Conservation (phyloP, 2,888 invertebrate genomes). For the Thymelicus sylvestris region DNA sequence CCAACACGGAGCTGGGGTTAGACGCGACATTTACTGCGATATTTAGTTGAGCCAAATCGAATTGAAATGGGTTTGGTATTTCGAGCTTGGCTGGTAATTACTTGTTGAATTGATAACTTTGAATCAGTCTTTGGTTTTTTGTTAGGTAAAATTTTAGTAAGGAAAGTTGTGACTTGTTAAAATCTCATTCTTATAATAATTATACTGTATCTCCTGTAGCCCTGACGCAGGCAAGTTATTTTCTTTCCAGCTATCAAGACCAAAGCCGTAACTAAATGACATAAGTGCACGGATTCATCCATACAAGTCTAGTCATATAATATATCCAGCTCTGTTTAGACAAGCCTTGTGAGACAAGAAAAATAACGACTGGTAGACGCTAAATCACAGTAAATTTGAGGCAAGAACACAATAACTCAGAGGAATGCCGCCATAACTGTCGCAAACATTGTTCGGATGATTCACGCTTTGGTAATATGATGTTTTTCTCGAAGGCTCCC, state of each 20-base stretch:
- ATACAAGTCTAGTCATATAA: background rate
- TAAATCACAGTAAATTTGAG: constrained; percentile 78
- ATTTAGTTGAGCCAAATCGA: constrained; percentile 13
- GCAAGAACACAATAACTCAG: constrained; percentile 77
- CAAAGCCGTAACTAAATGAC: too few relatives aligned
- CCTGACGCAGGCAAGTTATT: too few relatives aligned
- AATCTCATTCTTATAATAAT: too few relatives aligned
- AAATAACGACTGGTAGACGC: constrained; percentile 59
- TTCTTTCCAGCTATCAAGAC: too few relatives aligned
- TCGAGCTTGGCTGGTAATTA: background rate
- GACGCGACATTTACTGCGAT: constrained; percentile 26
- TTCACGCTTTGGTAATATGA: constrained; percentile 74
- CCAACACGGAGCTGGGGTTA: constrained; percentile 47
- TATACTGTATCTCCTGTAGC: too few relatives aligned
- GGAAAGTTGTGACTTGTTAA: too few relatives aligned
- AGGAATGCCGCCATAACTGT: constrained; percentile 76
- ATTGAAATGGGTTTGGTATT: constrained; percentile 16
- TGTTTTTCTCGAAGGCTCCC: constrained; percentile 57
- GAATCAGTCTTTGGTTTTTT: too few relatives aligned
- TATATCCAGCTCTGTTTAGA: background rate
- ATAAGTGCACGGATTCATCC: background rate
- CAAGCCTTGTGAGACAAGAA: constrained; percentile 15
- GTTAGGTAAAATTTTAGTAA: too few relatives aligned
- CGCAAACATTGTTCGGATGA: constrained; percentile 77
- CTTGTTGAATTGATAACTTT: too few relatives aligned